A percentile compares a stretch with the other conserved stretches of the same genome.
These are phyloP conservation scores for Ophiodon elongatus DNA, from an alignment of 2,113 vertebrate species.

Conservation along the genomic window DNA sequence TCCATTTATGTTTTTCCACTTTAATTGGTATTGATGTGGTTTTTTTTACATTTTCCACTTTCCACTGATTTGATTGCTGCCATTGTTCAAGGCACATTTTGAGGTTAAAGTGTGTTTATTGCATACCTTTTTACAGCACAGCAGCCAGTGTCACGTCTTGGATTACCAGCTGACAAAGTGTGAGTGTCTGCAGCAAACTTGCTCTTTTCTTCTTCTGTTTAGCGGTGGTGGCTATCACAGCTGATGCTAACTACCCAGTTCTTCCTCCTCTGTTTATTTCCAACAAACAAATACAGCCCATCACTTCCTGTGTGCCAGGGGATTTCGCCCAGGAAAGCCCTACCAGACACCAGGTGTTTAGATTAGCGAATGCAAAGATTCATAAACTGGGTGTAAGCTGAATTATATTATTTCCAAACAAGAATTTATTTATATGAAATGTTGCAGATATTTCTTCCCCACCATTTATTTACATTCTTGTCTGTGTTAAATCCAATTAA, in stretches of 20 bases:
- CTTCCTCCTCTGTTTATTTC: slow-evolving; percentile 45
- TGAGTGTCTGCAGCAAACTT: neutral
- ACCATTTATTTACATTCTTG: slow-evolving; percentile 23
- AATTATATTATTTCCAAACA: slow-evolving; percentile 68
- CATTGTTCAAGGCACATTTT: slow-evolving; percentile 1
- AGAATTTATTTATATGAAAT: slow-evolving; percentile 57
- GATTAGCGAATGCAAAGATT: slow-evolving; percentile 71
- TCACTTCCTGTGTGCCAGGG: slow-evolving; percentile 57
- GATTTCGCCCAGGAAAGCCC: slow-evolving; percentile 54
- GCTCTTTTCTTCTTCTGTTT: neutral
- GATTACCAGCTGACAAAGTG: neutral
- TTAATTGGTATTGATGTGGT: slow-evolving; percentile 20
- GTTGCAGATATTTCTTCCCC: slow-evolving; percentile 44
- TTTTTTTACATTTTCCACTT: neutral
- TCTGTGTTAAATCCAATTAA: slow-evolving; percentile 20
- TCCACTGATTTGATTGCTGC: neutral
- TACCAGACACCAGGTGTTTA: slow-evolving; percentile 70
- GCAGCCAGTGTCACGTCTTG: neutral
- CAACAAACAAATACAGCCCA: slow-evolving; percentile 58
- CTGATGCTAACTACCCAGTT: slow-evolving; percentile 28
- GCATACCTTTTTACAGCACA: neutral
- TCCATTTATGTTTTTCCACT: slow-evolving; percentile 2
- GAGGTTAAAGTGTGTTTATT: neutral
- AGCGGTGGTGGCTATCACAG: neutral
- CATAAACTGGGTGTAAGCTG: slow-evolving; percentile 67